Base-by-base conservation (phyloP, 2,888 invertebrate genomes). In the Harpalus rufipes region DNA sequence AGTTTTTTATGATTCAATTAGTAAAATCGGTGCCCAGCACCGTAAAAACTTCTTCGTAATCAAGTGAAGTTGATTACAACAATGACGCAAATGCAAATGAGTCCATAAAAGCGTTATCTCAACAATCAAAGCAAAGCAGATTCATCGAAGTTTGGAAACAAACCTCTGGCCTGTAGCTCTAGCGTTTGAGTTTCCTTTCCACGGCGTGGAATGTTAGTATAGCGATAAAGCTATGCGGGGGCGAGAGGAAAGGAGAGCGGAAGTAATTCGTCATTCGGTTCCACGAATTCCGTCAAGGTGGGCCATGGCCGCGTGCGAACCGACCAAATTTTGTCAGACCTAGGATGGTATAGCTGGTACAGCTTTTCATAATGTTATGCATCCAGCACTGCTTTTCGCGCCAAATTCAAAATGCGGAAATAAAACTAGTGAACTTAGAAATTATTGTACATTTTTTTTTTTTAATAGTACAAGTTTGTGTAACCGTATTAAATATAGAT, bases 221-320 rank as follows among this genome's bases (percentile, higher is more conserved):
- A 16, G 76, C 25, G 51, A 76, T 76, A 21, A 44, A 25, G 18
- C 16, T 32, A 44, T 18, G 44, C 51, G 25, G 61, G 80, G 80
- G 10, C 2, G 44, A 41, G 44, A 14, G 72, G 72, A 41, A 74
- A 74, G 12, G 72, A 44, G 72, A 74, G 44, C 63, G 81, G 61
- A 63, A 59, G 59, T 61, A 76, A 83, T 76, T 83, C 83, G 83
- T 83, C 83, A 83, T 83, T 76, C 76, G 59, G 59, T 83, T 83
- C 83, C 61, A 74, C 61, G 83, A 76, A 83, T 83, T 83, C 39
- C 76, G 74, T 72, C 59, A 76, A 74, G 61, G 76, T 83, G 72
- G 83, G 59, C 83, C 83, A 16, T 8, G 39, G 80, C 68, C 39
- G 32, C 68, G 68, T 68, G 68, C 68, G 39, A 68, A 68, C 68